These are phyloP conservation scores for Nomada lathburiana DNA, from an alignment of 2,888 invertebrate genomes.

Conservation along the genomic window DNA sequence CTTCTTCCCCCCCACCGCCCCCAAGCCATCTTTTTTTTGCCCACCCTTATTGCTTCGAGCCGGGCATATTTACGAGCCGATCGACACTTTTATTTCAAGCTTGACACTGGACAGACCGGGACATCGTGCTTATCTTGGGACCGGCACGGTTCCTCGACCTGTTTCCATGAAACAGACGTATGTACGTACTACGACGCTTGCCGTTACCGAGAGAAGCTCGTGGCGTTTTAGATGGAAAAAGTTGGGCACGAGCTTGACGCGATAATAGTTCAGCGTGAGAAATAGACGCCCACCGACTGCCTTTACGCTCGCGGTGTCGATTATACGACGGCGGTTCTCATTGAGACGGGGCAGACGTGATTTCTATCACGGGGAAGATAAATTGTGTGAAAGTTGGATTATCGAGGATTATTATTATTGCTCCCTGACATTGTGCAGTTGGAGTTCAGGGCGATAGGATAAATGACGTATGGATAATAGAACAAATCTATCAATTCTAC, in stretches of 20 bases:
- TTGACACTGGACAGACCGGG: conserved; percentile 36
- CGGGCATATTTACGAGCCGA: conserved; percentile 49
- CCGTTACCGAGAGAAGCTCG: background rate
- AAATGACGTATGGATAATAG: too few relatives aligned
- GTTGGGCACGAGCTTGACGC: conserved; percentile 55
- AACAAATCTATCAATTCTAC: too few relatives aligned
- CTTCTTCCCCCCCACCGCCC: background rate
- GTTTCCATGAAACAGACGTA: conserved; percentile 27
- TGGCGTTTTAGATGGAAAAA: conserved; percentile 17
- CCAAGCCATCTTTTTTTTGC: background rate
- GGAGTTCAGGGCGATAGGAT: too few relatives aligned
- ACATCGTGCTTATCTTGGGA: conserved; percentile 24
- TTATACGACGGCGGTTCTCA: conserved; percentile 49
- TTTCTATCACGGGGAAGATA: too few relatives aligned
- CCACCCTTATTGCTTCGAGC: background rate
- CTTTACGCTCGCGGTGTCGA: conserved; percentile 44
- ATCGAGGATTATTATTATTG: too few relatives aligned
- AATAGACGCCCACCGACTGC: conserved; percentile 56
- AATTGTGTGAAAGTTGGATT: too few relatives aligned
- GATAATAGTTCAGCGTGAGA: conserved; percentile 70
- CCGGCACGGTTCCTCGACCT: background rate
- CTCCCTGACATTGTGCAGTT: too few relatives aligned
- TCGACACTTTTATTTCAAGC: conserved; percentile 53
- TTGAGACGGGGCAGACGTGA: too few relatives aligned
- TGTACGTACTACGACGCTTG: background rate